Conservation (phyloP, 2,888 invertebrate genomes). For the Patella depressa region DNA sequence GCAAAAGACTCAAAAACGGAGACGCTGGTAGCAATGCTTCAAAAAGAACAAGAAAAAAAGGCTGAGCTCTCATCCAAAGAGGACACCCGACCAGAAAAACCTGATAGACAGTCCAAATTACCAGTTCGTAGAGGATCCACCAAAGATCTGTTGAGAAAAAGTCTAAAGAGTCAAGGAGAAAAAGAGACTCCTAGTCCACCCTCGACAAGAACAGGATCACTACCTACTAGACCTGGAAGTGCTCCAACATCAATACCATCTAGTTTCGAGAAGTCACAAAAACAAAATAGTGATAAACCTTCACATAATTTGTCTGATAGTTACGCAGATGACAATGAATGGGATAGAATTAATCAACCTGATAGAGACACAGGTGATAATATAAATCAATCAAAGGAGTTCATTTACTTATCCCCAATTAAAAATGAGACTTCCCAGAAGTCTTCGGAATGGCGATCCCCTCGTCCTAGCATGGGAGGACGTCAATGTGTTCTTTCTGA, state of each 20-base stretch:
- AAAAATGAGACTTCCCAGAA: slow-evolving; percentile 1
- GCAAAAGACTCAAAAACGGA: slow-evolving; percentile 15
- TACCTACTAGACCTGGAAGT: background rate
- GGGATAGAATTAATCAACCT: background rate
- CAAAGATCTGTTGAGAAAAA: slow-evolving; percentile 14
- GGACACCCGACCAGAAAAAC: background rate
- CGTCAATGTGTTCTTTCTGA: slow-evolving; percentile 8
- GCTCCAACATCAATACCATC: background rate
- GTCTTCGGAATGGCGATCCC: slow-evolving; percentile 16
- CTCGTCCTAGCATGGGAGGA: slow-evolving; percentile 18
- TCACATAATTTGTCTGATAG: background rate
- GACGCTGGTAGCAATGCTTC: background rate
- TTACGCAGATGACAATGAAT: slow-evolving; percentile 1
- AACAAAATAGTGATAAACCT: background rate
- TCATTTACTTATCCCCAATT: background rate
- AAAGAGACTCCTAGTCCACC: background rate
- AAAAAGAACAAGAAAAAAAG: background rate
- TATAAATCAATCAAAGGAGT: background rate
- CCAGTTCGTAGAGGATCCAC: slow-evolving; percentile 16
- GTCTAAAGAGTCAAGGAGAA: slow-evolving; percentile 7
- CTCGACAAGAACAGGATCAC: background rate
- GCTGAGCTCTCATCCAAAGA: background rate
- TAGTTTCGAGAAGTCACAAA: background rate
- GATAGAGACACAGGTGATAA: background rate
- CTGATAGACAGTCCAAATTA: slow-evolving; percentile 7